These are phyloP conservation scores for Crotalus helleri DNA, from an alignment of 2,113 vertebrate genomes.

Conservation along the genomic window DNA sequence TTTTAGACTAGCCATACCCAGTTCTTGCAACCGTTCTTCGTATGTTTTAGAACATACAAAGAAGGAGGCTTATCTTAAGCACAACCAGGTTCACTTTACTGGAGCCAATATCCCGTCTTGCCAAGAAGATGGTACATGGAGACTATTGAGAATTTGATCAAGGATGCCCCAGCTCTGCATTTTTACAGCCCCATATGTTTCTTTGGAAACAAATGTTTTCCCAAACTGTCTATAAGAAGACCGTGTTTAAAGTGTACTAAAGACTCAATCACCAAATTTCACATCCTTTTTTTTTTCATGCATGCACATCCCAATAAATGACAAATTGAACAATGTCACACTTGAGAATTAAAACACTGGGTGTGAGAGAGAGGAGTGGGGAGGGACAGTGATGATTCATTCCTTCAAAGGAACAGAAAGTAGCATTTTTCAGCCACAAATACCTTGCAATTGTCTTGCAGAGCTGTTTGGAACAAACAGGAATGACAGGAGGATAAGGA, in stretches of 20 bases:
- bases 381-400: background rate
- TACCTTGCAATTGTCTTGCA: fast-evolving
- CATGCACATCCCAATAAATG: background rate
- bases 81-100: background rate
- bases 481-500: background rate
- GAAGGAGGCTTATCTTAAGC: background rate
- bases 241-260: slow-evolving; percentile 17
- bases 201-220: slow-evolving; percentile 30
- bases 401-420: background rate
- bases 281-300: background rate
- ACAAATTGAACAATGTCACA: background rate
- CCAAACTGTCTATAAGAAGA: slow-evolving; percentile 35
- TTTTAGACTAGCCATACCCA: background rate
- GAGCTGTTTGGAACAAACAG: background rate
- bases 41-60: background rate
- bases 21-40: background rate
- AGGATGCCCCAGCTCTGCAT: slow-evolving; percentile 32
- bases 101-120: slow-evolving; percentile 18
- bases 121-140: slow-evolving; percentile 27
- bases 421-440: background rate
- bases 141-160: background rate
- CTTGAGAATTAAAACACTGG: background rate
- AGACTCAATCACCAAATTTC: background rate
- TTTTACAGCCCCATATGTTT: slow-evolving; percentile 39
- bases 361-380: background rate